Percentiles rank a stretch among this genome's conserved stretches.
Conservation (phyloP, 2,113 vertebrate species). For the Carassius gibelio region DNA sequence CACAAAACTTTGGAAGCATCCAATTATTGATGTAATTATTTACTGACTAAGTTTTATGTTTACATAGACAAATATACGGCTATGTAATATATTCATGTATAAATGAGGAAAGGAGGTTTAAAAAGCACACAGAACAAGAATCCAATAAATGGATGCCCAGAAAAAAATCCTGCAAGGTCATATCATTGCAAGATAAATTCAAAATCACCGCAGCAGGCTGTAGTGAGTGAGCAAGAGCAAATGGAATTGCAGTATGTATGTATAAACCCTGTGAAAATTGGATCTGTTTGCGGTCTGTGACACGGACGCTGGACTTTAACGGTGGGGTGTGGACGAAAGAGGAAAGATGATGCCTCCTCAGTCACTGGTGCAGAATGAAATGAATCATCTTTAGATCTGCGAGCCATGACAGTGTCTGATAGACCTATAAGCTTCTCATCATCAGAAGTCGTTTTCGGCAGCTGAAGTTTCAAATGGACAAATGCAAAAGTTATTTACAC, state of each 20-base stretch:
- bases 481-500: conserved; percentile 18
- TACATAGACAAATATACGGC: too few relatives aligned
- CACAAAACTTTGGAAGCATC: too few relatives aligned
- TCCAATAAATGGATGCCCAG: background rate
- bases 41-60: too few relatives aligned
- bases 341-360: conserved; percentile 28
- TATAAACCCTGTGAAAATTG: conserved; percentile 1
- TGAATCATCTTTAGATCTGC: conserved; percentile 34
- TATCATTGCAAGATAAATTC: background rate
- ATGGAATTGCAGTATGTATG: background rate
- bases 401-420: background rate
- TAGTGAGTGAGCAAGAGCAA: background rate
- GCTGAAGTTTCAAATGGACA: conserved; percentile 25
- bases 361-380: conserved; percentile 8
- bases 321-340: background rate
- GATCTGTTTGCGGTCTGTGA: background rate
- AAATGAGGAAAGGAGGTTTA: background rate
- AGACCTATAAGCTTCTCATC: conserved; percentile 16
- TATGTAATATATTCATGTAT: background rate
- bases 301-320: background rate
- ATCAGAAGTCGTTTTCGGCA: conserved; percentile 1
- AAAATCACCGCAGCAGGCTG: background rate
- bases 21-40: too few relatives aligned
- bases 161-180: background rate
- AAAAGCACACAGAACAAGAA: background rate